Evolutionary conservation across 2,113 vertebrate species (phyloP), one percentile per base, ranked within the genome.

Genomic region (Gobiocypris rarus): DNA sequence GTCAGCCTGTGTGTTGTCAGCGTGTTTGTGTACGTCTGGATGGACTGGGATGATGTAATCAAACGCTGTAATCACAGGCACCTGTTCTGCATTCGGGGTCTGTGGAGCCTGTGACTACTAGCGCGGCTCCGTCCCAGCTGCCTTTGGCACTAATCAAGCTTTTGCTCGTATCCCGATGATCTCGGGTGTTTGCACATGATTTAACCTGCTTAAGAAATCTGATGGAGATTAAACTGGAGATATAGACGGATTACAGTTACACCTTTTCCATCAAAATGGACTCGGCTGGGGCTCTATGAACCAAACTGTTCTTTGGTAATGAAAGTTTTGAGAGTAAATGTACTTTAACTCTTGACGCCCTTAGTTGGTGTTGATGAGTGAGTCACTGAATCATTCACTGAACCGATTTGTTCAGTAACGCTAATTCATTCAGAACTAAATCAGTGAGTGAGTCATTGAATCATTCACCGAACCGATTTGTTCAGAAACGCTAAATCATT

Each of bases 1-100:
- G 96, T 95, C 95, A 95, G 95, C 95, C 97, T 96, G 95, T 95
- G 93, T 95, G 94, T 96, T 95, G 95, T 97, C 95, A 96, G 93
- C 96, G 83, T 87, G 89, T 90, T 50, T 80, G 78, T 56, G 95
- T 94, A 91, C 91, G 93, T 95, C 93, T 96, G 91, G 91, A 94
- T 93, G 91, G 94, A 93, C 95, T 93, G 75, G 89, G 89, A 95
- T 96, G 94, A 96, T 96, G 94, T 95, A 92, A 95, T 95, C 93
- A 91, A 91, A 89, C 88, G 87, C 90, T 91, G 86, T 94, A 95
- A 95, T 95, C 95, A 95, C 93, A 93, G 90, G 90, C 94, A 95
- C 95, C 95, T 94, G 93, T 93, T 94, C 89, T 92, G 83, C 84
- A 89, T 91, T 93, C 88, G 90, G 86, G 81, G 87, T 75, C 73